phyloP scores from a whole-genome alignment of 2,888 invertebrate genomes.

The Cotesia congregata region DNA sequence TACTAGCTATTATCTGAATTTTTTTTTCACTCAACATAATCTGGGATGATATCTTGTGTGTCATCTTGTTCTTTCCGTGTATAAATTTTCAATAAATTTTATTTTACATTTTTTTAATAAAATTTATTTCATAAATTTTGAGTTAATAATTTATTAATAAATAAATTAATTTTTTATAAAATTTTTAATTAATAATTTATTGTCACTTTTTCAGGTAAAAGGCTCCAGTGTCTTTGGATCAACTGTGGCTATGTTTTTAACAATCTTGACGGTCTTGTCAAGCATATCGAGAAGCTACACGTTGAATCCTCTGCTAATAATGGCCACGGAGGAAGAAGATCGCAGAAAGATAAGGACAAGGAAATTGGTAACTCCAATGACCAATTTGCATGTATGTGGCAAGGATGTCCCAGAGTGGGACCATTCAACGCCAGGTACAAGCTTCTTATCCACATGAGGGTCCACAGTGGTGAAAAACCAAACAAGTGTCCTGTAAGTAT shows the following conservation, averaged over 20 bases:
- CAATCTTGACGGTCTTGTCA: conserved; percentile 84
- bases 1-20: no score
- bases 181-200: not conserved
- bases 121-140: not conserved
- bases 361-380: conserved; percentile 65
- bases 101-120: no score
- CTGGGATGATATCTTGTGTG: no score
- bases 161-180: no score
- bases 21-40: no score
- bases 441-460: conserved; percentile 95
- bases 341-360: conserved; percentile 57
- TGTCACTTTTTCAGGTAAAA: conserved; percentile 48
- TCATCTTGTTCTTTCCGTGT: no score
- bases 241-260: conserved; percentile 86
- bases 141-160: not conserved
- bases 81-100: no score
- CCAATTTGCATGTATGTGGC: conserved; percentile 95
- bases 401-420: conserved; percentile 89
- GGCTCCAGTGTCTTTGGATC: conserved; percentile 84
- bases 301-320: conserved; percentile 76
- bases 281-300: conserved; percentile 88
- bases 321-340: conserved; percentile 58
- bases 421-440: conserved; percentile 99
- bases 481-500: conserved; percentile 95
- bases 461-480: conserved; percentile 98